phyloP scores from a whole-genome alignment of 2,888 invertebrate genomes.

The Eilema depressum region DNA sequence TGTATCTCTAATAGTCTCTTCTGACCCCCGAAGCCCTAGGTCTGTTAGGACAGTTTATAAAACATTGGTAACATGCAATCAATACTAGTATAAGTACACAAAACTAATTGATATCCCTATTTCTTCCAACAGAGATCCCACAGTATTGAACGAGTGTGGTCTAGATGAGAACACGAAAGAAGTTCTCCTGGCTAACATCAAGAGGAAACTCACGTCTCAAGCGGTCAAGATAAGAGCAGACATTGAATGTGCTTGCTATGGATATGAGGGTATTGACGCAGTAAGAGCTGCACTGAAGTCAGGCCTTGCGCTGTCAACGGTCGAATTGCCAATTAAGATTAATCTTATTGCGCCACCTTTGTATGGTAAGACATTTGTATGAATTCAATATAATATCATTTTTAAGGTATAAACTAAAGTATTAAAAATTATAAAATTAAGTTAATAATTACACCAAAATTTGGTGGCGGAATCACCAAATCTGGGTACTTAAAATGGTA shows the following conservation, averaged over 20 bases:
- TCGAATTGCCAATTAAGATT: slow-evolving; percentile 98
- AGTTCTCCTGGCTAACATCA: slow-evolving; percentile 97
- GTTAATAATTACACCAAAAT: too few relatives aligned
- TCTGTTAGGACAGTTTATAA: too few relatives aligned
- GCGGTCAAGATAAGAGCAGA: slow-evolving; percentile 82
- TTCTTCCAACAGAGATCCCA: slow-evolving; percentile 92
- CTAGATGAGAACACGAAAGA: slow-evolving; percentile 97
- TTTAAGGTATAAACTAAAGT: too few relatives aligned
- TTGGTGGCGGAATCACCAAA: too few relatives aligned
- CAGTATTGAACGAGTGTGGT: slow-evolving; percentile 97
- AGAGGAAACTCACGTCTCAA: slow-evolving; percentile 98
- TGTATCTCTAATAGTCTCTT: too few relatives aligned
- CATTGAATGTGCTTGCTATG: slow-evolving; percentile 81
- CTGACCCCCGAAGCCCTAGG: too few relatives aligned
- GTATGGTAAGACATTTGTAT: slow-evolving; percentile 88
- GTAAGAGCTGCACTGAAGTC: slow-evolving; percentile 96
- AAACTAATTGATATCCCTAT: background rate
- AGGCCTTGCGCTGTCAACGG: slow-evolving; percentile 96
- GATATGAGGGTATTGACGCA: slow-evolving; percentile 99
- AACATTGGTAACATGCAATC: too few relatives aligned
- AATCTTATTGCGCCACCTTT: slow-evolving; percentile 99
- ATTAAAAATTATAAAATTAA: too few relatives aligned
- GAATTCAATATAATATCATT: too few relatives aligned
- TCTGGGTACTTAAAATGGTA: too few relatives aligned
- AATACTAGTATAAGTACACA: background rate